Evolutionary conservation across 2,113 vertebrate genomes (phyloP), one percentile per base, ranked within the genome.

Genomic region (Zeus faber): DNA sequence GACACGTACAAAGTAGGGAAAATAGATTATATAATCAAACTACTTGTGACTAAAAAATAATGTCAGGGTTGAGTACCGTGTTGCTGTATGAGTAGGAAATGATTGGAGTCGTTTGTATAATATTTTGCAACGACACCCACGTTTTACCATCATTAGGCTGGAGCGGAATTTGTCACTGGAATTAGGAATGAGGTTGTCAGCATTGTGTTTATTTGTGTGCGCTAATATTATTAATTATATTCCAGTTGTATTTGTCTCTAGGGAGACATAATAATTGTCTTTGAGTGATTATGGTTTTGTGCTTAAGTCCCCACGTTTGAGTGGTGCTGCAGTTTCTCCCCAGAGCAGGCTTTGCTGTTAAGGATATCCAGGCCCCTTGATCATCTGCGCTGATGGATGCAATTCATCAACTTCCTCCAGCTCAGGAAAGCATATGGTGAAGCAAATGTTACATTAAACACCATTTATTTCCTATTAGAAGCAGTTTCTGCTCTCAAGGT

Each of bases 391-490:
- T 18, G 17, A 49, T 29, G 26, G 25, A 7, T 29, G 48, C 4
- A 16, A 49, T 31, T 49, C 10, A 49, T 31, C 48, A 29, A 31
- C n/a, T n/a, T n/a, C n/a, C n/a, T n/a, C n/a, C n/a, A n/a, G n/a
- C 16, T 49, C 18, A 24, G 13, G 14, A 25, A 23, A 27, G 3
- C 46, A 27, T 48, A 48, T 26, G 46, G 24, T 27, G 24, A n/a
- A 48, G 46, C n/a, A 24, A 26, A 48, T 25, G 24, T n/a, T n/a
- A 48, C 24, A 27, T 27, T 48, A 48, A 48, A 48, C 22, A 26
- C 46, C 23, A 5, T 48, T 48, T 22, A 22, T 48, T 27, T 25
- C 47, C 18, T 20, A 18, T 29, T 16, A 31, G 22, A n/a, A n/a
- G 46, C 24, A 18, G 17, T 18, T 49, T 4, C 18, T 1, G 26